Evolutionary conservation across 2,888 invertebrate species (phyloP).

Genomic region (Notodonta dromedarius): DNA sequence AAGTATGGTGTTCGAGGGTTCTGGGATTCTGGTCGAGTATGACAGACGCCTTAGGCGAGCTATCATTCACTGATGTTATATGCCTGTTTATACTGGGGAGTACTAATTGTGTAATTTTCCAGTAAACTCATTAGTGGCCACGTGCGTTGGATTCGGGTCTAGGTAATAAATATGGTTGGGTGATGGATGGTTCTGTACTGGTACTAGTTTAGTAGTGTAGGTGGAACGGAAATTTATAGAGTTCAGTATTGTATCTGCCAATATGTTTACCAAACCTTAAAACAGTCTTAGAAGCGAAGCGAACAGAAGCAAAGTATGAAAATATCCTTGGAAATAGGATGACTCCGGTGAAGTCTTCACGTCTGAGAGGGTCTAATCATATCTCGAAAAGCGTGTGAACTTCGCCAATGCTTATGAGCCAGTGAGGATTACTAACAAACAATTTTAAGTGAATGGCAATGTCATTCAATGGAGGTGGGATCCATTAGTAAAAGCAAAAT

Average conservation of each 20-base stretch:
- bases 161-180: constrained; percentile 8
- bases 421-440: too few relatives aligned
- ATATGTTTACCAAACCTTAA: neutral
- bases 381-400: too few relatives aligned
- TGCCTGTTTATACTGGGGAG: constrained; percentile 68
- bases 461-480: too few relatives aligned
- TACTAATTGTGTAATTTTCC: constrained; percentile 75
- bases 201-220: neutral
- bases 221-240: neutral
- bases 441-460: too few relatives aligned
- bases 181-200: constrained; percentile 16
- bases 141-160: constrained; percentile 19
- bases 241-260: neutral
- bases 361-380: too few relatives aligned
- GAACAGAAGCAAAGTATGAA: too few relatives aligned
- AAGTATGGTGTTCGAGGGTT: constrained; percentile 29
- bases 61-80: constrained; percentile 59
- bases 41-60: constrained; percentile 67
- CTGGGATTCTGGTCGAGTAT: constrained; percentile 48
- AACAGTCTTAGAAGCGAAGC: too few relatives aligned
- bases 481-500: too few relatives aligned
- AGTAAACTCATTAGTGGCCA: constrained; percentile 71
- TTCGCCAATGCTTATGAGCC: too few relatives aligned
- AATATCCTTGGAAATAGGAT: too few relatives aligned
- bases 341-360: too few relatives aligned